A percentile compares a stretch with the other conserved stretches of the same genome.
Conservation (phyloP, 2,797 vertebrate genomes). For the Hozukius guyotensis region DNA sequence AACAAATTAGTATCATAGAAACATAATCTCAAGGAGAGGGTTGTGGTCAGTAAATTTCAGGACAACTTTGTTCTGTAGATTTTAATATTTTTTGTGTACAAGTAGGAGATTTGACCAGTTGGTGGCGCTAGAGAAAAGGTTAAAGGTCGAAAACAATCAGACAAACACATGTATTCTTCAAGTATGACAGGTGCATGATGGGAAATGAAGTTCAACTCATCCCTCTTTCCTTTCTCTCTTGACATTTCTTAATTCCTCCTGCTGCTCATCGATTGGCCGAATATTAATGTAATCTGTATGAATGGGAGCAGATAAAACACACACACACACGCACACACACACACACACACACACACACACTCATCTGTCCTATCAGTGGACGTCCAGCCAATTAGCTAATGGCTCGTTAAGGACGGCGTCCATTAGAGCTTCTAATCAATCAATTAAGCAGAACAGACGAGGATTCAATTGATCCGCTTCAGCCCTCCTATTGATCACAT, state of each 20-base stretch:
- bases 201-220: neutral
- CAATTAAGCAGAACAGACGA: constrained; percentile 57
- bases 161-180: too few relatives aligned
- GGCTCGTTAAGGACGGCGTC: constrained; percentile 52
- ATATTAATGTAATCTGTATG: constrained; percentile 25
- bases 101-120: too few relatives aligned
- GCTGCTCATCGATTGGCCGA: constrained; percentile 13
- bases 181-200: constrained; percentile 18
- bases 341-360: neutral
- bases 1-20: too few relatives aligned
- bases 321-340: neutral
- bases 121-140: too few relatives aligned
- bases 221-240: neutral
- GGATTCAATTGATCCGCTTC: constrained; percentile 61
- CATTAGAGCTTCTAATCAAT: constrained; percentile 67
- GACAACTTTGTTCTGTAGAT: too few relatives aligned
- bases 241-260: neutral
- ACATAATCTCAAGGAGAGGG: too few relatives aligned
- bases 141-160: too few relatives aligned
- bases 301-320: constrained; percentile 11
- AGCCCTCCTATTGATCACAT: constrained; percentile 33
- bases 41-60: too few relatives aligned
- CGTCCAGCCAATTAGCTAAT: constrained; percentile 69
- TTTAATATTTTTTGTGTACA: too few relatives aligned
- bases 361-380: neutral